Base-by-base conservation (phyloP, 2,113 vertebrate species). In the Oncorhynchus nerka region DNA sequence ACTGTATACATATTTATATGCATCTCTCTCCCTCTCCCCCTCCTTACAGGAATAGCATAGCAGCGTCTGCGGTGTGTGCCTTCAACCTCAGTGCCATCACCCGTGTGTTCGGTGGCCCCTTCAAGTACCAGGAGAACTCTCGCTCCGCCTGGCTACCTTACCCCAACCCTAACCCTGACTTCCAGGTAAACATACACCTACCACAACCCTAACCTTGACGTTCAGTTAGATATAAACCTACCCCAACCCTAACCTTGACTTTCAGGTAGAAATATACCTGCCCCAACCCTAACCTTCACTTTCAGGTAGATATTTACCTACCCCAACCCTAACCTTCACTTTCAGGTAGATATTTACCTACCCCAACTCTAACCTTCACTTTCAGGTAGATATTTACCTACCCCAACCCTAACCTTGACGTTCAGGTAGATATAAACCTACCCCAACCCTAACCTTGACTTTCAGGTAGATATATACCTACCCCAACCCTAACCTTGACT, bases 81-180 rank as follows among this genome's bases (percentile, higher is more conserved):
- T 99, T 99, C 94, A 99, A 99, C 86, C 92, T 99, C 88, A 98
- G 95, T 4, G 95, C 97, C 86, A 91, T 99, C 86, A 92, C 94
- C 1, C 97, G 97, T 82, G 94, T 95, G 75, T 99, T 99, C 90
- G 94, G 92, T 0, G 97, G 97, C 70, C 97, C 97, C 73, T 99
- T 99, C 92, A 98, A 98, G 90, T 98, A 95, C 86, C 97, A 99
- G 90, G 97, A 99, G 88, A 99, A 97, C 87, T 98, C 97, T 0
- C 95, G 97, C 55, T 97, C 97, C 0, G 96, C 97, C 67, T 99
- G 97, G 97, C 30, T 32, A 87, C 97, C 97, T 0, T 98, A 97
- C 86, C 94, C 97, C 51, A 99, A 99, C 89, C 97, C 97, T 79
- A 99, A 97, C 89, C 97, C 97, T 20, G 95, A 97, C 34, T 39